These are phyloP conservation scores for Germaria angustata DNA, from an alignment of 2,888 invertebrate genomes.

Conservation along the genomic window DNA sequence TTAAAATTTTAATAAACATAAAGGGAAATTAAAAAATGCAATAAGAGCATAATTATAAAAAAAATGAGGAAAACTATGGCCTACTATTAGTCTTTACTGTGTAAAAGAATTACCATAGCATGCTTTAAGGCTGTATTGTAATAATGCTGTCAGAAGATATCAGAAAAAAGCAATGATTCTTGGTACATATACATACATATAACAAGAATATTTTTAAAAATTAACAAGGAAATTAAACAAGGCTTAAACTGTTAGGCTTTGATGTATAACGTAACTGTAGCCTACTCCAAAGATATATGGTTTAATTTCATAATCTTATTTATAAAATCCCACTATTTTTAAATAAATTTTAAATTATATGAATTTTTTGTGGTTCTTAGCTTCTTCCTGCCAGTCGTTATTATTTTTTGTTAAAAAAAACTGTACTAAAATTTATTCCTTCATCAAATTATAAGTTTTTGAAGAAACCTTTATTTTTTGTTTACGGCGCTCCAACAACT, in stretches of 20 bases:
- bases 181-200: too few species aligned
- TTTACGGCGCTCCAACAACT: slow-evolving; percentile 35
- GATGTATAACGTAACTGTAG: too few species aligned
- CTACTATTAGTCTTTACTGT: background rate
- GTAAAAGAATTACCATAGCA: background rate
- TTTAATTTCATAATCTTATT: background rate
- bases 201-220: too few species aligned
- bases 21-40: slow-evolving; percentile 17
- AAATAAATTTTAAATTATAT: background rate
- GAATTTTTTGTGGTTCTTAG: background rate
- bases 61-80: background rate
- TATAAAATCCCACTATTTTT: background rate
- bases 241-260: too few species aligned
- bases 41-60: slow-evolving; percentile 4
- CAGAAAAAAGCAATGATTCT: too few species aligned
- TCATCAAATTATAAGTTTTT: slow-evolving; percentile 28
- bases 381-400: slow-evolving; percentile 2
- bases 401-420: background rate
- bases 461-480: background rate
- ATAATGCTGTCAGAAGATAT: too few species aligned
- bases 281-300: background rate
- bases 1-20: slow-evolving; percentile 23
- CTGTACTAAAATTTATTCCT: slow-evolving; percentile 25
- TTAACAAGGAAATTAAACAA: too few species aligned
- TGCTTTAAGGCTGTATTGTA: background rate